Conservation (phyloP, 1,140 invertebrate species). For the Magallana gigas region DNA sequence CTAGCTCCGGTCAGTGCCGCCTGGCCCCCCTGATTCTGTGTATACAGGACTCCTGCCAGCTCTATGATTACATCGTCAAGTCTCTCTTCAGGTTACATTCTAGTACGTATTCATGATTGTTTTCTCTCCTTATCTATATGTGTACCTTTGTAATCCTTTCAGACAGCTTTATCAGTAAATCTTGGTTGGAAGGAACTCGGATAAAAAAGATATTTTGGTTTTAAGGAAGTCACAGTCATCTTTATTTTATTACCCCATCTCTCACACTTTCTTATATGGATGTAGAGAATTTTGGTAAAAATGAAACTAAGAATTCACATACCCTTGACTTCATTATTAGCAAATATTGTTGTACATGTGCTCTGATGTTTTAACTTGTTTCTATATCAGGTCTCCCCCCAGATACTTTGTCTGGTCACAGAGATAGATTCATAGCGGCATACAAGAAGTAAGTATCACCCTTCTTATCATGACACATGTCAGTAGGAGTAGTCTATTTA, state of each 20-base stretch:
- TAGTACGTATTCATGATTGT: conserved; percentile 78
- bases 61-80: conserved; percentile 98
- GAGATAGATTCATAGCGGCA: conserved; percentile 93
- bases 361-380: neutral
- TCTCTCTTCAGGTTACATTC: conserved; percentile 97
- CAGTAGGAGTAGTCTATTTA: neutral
- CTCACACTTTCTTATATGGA: too few species aligned
- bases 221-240: too few species aligned
- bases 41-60: conserved; percentile 96
- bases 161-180: too few species aligned
- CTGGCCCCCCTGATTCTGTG: conserved; percentile 97
- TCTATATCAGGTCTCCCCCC: conserved; percentile 86
- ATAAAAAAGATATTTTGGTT: too few species aligned
- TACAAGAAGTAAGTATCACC: conserved; percentile 84
- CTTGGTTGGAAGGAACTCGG: too few species aligned
- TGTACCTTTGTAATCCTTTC: too few species aligned
- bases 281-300: too few species aligned
- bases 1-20: conserved; percentile 95
- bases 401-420: conserved; percentile 93
- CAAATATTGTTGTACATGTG: too few species aligned
- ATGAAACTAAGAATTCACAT: too few species aligned
- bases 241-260: too few species aligned
- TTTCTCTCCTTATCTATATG: neutral
- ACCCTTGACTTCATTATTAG: too few species aligned
- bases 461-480: neutral